A percentile compares a stretch with the other conserved stretches of the same genome.
Evolutionary conservation across 2,797 vertebrate genomes (phyloP).

Genomic region (Sylvia borin): DNA sequence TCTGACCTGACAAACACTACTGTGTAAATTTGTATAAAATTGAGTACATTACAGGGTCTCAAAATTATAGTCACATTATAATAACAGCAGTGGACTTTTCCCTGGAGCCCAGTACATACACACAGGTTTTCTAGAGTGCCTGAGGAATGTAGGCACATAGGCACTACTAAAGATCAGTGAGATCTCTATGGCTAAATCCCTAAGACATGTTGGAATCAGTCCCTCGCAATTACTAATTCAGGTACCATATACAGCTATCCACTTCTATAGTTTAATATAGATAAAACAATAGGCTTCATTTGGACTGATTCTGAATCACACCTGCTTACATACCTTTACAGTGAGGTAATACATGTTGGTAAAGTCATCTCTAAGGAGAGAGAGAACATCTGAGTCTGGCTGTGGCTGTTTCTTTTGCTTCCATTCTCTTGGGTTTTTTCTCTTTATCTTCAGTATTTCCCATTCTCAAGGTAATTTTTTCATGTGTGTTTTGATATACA

Average conservation of each 20-base stretch:
- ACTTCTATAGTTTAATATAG: neutral
- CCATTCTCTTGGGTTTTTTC: neutral
- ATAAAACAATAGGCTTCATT: neutral
- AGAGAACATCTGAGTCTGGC: neutral
- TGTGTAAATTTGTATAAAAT: constrained; percentile 1
- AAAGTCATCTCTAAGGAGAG: neutral
- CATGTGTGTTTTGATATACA: neutral
- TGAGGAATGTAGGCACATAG: constrained; percentile 6
- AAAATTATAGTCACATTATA: neutral
- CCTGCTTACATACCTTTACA: neutral
- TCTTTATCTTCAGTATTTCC: neutral
- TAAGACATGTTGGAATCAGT: neutral
- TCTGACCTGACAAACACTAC: neutral
- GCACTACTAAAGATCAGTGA: neutral
- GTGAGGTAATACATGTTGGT: neutral
- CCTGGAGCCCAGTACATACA: neutral
- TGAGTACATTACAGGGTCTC: neutral
- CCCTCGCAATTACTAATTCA: neutral
- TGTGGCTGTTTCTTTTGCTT: neutral
- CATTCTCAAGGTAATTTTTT: neutral
- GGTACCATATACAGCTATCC: neutral
- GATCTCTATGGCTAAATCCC: constrained; percentile 16
- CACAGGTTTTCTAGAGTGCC: neutral
- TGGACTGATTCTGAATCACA: neutral
- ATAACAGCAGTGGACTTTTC: neutral